Percentiles rank a stretch among this genome's conserved stretches.
Evolutionary conservation across 2,888 invertebrate species (phyloP).

Genomic region (Iphiclides podalirius): DNA sequence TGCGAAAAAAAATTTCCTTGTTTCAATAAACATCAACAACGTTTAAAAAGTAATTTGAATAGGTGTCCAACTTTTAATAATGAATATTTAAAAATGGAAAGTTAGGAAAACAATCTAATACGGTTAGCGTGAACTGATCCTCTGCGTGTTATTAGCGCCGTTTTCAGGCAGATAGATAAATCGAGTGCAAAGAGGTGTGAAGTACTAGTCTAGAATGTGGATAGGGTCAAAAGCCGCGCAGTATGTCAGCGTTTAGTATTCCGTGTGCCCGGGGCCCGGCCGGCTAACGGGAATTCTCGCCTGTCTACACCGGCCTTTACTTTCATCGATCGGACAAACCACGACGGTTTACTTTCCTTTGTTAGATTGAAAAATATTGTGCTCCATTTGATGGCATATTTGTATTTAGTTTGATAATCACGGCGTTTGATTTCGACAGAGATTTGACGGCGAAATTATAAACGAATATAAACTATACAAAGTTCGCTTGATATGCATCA

Average conservation of each 20-base stretch:
- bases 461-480: too few relatives aligned
- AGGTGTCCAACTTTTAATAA: too few relatives aligned
- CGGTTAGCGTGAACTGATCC: constrained; percentile 24
- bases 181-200: constrained; percentile 62
- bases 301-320: constrained; percentile 75
- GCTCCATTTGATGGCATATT: constrained; percentile 34
- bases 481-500: too few relatives aligned
- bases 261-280: constrained; percentile 66
- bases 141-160: constrained; percentile 4
- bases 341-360: constrained; percentile 77
- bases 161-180: constrained; percentile 37
- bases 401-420: constrained; percentile 19
- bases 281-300: constrained; percentile 67
- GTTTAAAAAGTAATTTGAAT: too few relatives aligned
- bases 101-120: too few relatives aligned
- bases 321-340: constrained; percentile 76
- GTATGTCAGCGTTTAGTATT: constrained; percentile 80
- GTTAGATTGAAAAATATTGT: constrained; percentile 57
- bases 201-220: constrained; percentile 75
- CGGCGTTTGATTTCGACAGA: too few relatives aligned
- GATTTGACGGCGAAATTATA: too few relatives aligned
- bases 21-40: neutral
- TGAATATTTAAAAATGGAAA: neutral
- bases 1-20: neutral
- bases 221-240: constrained; percentile 79